Base-by-base conservation (phyloP, 2,113 vertebrate species). In the Chrysochloris asiatica region DNA sequence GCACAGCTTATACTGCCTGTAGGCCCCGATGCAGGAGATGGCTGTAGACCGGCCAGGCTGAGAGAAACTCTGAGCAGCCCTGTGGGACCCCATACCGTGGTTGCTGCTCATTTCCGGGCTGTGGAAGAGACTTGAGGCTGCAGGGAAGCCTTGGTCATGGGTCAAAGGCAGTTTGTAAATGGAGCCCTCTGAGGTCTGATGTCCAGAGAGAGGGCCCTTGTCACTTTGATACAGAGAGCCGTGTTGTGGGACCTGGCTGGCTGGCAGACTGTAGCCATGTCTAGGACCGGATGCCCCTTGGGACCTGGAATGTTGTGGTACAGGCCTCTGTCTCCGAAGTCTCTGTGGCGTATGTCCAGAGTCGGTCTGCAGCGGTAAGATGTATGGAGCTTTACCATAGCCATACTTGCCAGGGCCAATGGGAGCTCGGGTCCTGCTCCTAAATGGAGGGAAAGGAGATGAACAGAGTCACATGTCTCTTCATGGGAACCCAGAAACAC, bases 401-500 rank as follows among this genome's bases (percentile, higher is more conserved):
- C 99, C 99, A 2, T 99, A 99, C 92, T 97, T 98, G 61, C 99
- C 99, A 4, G 99, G 99, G 61, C 96, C 96, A 4, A 99, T 98
- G 45, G 97, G 96, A 54, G 93, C 97, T 87, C 96, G 97, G 38
- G 94, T 97, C 83, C 97, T 97, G 97, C 95, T 98, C 97, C 99
- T 99, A 92, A 82, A 97, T 92, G 83, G 6, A 97, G 13, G 50
- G 93, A 54, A 73, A 19, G 52, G 72, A 93, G 61, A 43, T 36
- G 61, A 90, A 19, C 1, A 19, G 22, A 77, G 47, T 92, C 45
- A 67, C 0, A 13, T 1, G 12, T 24, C 61, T n/a, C 38, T 36
- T 67, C 79, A 52, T 0, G 12, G 28, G 16, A 63, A 77, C 24
- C 22, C 63, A 38, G 43, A 89, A 41, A 10, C 38, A 71, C 69